phyloP scores from a whole-genome alignment of 2,888 invertebrate species.

The Myopa tessellatipennis region DNA sequence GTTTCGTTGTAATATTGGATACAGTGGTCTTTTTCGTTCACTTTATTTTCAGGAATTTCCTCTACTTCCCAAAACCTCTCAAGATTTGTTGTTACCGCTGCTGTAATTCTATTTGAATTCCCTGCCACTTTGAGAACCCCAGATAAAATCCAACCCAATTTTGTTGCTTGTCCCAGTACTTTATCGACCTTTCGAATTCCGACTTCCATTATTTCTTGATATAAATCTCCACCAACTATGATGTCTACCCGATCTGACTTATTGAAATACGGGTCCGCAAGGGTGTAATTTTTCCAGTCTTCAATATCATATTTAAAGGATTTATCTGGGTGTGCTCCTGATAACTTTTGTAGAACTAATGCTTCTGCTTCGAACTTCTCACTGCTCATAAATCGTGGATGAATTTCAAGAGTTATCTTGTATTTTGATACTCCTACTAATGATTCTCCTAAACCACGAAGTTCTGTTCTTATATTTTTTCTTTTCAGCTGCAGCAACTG shows the following conservation, averaged over 20 bases:
- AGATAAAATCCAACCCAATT: too few species aligned
- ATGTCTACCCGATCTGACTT: conserved; percentile 37
- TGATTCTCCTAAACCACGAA: conserved; percentile 13
- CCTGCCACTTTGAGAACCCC: too few species aligned
- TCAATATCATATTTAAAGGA: not conserved
- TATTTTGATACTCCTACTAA: not conserved
- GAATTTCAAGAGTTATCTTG: not conserved
- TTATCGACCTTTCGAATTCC: conserved; percentile 4
- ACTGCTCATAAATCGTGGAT: not conserved
- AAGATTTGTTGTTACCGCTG: too few species aligned
- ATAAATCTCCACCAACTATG: not conserved
- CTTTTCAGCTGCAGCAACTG: not conserved
- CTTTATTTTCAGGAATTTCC: too few species aligned
- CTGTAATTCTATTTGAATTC: too few species aligned
- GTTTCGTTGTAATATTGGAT: too few species aligned
- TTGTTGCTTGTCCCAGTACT: conserved; percentile 14
- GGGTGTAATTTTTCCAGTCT: not conserved
- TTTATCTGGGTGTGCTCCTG: not conserved
- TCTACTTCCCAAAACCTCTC: too few species aligned
- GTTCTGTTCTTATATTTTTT: conserved; percentile 2
- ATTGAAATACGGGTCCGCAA: conserved; percentile 22
- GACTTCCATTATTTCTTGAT: conserved; percentile 10
- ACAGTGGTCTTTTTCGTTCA: too few species aligned
- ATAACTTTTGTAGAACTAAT: not conserved
- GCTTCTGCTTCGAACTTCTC: not conserved